These are phyloP conservation scores for Enoplosus armatus DNA, from an alignment of 2,797 vertebrate species.

Conservation along the genomic window DNA sequence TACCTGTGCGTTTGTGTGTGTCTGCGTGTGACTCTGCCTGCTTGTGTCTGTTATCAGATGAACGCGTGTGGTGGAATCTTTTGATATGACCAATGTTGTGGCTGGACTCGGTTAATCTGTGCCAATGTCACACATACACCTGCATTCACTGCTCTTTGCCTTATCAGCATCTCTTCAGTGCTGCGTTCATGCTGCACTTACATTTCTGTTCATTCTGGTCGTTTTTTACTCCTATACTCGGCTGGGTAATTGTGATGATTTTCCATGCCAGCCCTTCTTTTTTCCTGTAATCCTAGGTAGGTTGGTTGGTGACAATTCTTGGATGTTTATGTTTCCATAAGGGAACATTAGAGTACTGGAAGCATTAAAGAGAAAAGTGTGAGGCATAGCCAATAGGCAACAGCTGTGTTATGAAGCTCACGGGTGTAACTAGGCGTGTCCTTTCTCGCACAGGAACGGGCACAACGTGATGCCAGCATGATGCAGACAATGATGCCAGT, in stretches of 20 bases:
- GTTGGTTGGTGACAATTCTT: slow-evolving; percentile 17
- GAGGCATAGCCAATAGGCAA: slow-evolving; percentile 49
- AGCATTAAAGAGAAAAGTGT: slow-evolving; percentile 23
- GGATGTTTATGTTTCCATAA: slow-evolving; percentile 65
- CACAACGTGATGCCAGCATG: slow-evolving; percentile 34
- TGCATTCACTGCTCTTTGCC: not conserved
- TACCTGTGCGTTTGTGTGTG: slow-evolving; percentile 14
- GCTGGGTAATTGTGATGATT: slow-evolving; percentile 6
- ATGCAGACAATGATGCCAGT: slow-evolving; percentile 12
- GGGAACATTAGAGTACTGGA: slow-evolving; percentile 17
- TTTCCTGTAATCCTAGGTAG: slow-evolving; percentile 4
- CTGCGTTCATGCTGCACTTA: not conserved
- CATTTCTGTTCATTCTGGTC: not conserved
- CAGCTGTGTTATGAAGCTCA: slow-evolving; percentile 70
- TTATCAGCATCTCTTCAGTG: slow-evolving; percentile 10
- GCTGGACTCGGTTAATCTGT: slow-evolving; percentile 19
- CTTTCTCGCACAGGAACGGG: slow-evolving; percentile 25
- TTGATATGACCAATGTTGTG: slow-evolving; percentile 49
- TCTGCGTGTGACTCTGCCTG: slow-evolving; percentile 12
- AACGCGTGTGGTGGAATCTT: slow-evolving; percentile 43
- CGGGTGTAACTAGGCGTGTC: slow-evolving; percentile 48
- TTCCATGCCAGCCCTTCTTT: slow-evolving; percentile 32
- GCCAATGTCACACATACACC: slow-evolving; percentile 23
- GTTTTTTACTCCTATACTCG: not conserved
- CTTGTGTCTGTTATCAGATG: slow-evolving; percentile 51